A percentile compares a stretch with the other conserved stretches of the same genome.
These are phyloP conservation scores for Dasypogon diadema DNA, from an alignment of 2,888 invertebrate species.

Conservation along the genomic window DNA sequence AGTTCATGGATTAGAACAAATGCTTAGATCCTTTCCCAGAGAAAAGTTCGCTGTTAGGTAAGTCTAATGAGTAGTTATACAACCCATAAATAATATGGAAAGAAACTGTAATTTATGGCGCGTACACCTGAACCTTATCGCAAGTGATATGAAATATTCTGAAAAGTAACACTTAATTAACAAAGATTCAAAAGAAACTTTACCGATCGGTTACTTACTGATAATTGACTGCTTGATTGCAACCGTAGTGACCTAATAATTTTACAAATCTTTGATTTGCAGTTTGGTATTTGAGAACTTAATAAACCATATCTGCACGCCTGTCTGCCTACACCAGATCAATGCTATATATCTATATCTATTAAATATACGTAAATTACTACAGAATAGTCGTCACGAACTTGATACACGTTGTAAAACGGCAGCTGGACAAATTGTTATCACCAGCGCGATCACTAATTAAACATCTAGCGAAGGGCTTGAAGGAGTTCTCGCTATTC, in stretches of 20 bases:
- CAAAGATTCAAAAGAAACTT: slow-evolving; percentile 2
- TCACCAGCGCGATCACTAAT: slow-evolving; percentile 31
- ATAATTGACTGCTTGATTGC: too few relatives aligned
- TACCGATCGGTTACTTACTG: too few relatives aligned
- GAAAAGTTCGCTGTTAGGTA: too few relatives aligned
- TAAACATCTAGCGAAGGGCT: slow-evolving; percentile 21
- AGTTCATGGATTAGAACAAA: slow-evolving; percentile 5
- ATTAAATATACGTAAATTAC: not conserved
- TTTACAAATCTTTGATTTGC: too few relatives aligned
- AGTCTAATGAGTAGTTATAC: too few relatives aligned
- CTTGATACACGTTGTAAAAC: slow-evolving; percentile 38
- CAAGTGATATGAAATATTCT: not conserved
- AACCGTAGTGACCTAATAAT: too few relatives aligned
- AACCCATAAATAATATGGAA: slow-evolving; percentile 14
- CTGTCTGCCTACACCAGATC: not conserved
- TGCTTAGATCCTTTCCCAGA: not conserved
- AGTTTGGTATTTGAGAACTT: too few relatives aligned
- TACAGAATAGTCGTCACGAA: slow-evolving; percentile 28
- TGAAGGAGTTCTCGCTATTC: not conserved
- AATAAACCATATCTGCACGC: too few relatives aligned
- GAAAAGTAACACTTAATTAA: slow-evolving; percentile 22
- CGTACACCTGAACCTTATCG: slow-evolving; percentile 2
- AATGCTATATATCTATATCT: not conserved
- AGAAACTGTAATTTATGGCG: not conserved
- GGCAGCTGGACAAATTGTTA: slow-evolving; percentile 49